Percentiles rank a stretch among this genome's conserved stretches.
These are phyloP conservation scores for Drosophila siamana DNA, from an alignment of 2,888 invertebrate species.

Conservation along the genomic window DNA sequence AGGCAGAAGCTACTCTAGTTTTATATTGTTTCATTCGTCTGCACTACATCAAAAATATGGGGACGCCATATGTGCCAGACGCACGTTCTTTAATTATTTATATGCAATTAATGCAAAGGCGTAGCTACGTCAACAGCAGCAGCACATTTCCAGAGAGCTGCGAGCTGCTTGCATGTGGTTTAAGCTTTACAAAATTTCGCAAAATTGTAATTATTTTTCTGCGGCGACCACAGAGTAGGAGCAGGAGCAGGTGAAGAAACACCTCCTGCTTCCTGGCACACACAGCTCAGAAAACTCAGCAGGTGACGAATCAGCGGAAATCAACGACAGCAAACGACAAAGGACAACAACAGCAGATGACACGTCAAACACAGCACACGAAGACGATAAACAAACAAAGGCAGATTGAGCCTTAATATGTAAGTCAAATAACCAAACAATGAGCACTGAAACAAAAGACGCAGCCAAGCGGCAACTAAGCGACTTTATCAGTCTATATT, in stretches of 20 bases:
- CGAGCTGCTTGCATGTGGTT: not conserved
- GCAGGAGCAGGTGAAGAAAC: constrained; percentile 8
- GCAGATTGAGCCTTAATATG: constrained; percentile 15
- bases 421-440: constrained; percentile 39
- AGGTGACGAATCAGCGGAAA: constrained; percentile 56
- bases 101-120: constrained; percentile 19
- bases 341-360: constrained; percentile 9
- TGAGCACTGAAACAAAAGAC: constrained; percentile 44
- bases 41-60: not conserved
- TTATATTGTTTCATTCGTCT: not conserved
- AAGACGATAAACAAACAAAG: constrained; percentile 53
- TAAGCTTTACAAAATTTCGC: constrained; percentile 10
- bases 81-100: constrained; percentile 42
- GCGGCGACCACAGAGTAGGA: constrained; percentile 12
- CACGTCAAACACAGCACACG: constrained; percentile 18
- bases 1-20: not conserved
- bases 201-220: constrained; percentile 53
- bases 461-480: constrained; percentile 36
- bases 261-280: constrained; percentile 21
- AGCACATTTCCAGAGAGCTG: not conserved
- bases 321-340: constrained; percentile 35
- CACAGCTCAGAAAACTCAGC: constrained; percentile 18
- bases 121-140: constrained; percentile 6
- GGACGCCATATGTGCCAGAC: not conserved
- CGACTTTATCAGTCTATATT: constrained; percentile 19